Conservation (phyloP, 1,140 invertebrate genomes). For the Drosophila kohkoa region DNA sequence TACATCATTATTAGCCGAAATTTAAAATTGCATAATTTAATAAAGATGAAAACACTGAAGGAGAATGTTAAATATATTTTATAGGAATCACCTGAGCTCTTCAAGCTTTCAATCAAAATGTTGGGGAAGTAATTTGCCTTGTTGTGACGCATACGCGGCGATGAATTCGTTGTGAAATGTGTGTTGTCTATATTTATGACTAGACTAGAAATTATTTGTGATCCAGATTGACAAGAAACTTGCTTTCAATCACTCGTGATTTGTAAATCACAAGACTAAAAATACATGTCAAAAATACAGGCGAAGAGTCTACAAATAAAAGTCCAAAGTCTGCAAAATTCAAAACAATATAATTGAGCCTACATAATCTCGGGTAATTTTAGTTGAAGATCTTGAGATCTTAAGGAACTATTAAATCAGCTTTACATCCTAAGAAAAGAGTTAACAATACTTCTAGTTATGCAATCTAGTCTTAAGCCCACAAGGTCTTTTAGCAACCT, state of each 20-base stretch:
- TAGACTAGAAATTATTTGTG: neutral
- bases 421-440: too few species aligned
- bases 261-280: constrained; percentile 9
- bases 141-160: neutral
- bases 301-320: neutral
- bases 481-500: too few species aligned
- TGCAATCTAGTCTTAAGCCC: neutral
- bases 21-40: neutral
- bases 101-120: neutral
- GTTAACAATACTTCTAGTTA: neutral
- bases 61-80: too few species aligned
- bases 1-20: neutral
- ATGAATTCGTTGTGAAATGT: neutral
- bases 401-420: too few species aligned
- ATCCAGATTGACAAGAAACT: constrained; percentile 4
- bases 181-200: neutral
- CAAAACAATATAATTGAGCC: neutral
- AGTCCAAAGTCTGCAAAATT: neutral
- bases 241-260: neutral
- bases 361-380: too few species aligned
- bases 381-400: too few species aligned
- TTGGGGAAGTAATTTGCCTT: neutral
- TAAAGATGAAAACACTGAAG: neutral
- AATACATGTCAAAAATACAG: neutral
- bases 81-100: neutral